Evolutionary conservation across 92 coral and sea anemone species (phyloP), one percentile per base, ranked within the genome.

Genomic region (Epizoanthus ramosus): DNA sequence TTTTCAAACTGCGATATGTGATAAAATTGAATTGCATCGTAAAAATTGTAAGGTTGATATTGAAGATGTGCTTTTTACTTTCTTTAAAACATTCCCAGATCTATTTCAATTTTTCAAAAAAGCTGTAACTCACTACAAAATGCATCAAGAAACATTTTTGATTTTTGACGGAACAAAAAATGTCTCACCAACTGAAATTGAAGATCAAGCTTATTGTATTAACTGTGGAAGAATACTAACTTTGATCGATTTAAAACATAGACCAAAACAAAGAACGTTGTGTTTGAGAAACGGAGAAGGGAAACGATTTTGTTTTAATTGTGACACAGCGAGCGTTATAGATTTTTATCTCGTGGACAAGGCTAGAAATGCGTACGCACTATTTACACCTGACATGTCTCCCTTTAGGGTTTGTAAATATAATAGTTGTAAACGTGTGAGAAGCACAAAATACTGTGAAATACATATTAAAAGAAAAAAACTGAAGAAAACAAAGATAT

Each of bases 251-350:
- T 18, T 66, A 5, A 66, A 66, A 14, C 71, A 66, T 43, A 66
- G 71, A 24, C 71, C 71, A 0, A 66, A 23, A n/a, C 31, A 66
- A 66, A 35, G 71, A 8, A 66, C 71, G 10, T 0, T 66, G 0
- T 66, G 37, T 23, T 16, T 66, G 71, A 35, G 71, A 3, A 15
- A 10, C 25, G 17, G 16, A 14, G 71, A 25, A 66, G 16, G 16
- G 23, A 2, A 9, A 15, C 71, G 71, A 8, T 66, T 66, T 66
- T 66, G 71, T 66, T 66, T 66, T 43, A 66, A 66, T 8, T 66
- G 71, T 39, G 71, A 66, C 9, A 66, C 31, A 4, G 37, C 71
- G 6, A 66, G 16, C 25, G 41, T 66, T 6, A 24, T 66, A 12
- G 71, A 66, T 28, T 66, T 66, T 23, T 23, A 23, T 2, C 71